Evolutionary conservation across 2,113 vertebrate species (phyloP).

Genomic region (Dunckerocampus dactyliophorus): DNA sequence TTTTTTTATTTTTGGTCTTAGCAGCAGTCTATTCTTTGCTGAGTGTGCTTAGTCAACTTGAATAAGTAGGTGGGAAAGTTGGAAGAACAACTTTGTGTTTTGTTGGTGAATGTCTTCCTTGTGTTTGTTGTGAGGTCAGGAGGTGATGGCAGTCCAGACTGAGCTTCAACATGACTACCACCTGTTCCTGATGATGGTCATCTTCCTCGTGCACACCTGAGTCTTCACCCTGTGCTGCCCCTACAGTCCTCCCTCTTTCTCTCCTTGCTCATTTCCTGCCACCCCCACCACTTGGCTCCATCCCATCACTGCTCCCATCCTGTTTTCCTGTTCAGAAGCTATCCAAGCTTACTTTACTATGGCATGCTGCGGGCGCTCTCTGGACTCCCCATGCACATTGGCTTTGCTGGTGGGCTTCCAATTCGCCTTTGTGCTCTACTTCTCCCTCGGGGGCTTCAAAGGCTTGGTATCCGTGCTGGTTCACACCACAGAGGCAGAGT

Average conservation of each 20-base stretch:
- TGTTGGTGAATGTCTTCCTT: not conserved
- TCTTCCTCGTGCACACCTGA: slow-evolving; percentile 30
- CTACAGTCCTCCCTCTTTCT: slow-evolving; percentile 35
- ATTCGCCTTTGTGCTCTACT: slow-evolving; percentile 92
- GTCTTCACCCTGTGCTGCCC: slow-evolving; percentile 15
- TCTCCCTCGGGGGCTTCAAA: slow-evolving; percentile 88
- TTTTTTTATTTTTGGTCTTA: too few relatives aligned
- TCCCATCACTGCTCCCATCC: slow-evolving; percentile 12
- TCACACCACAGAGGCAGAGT: slow-evolving; percentile 75
- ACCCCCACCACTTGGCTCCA: slow-evolving; percentile 2
- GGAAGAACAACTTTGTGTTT: too few relatives aligned
- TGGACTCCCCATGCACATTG: slow-evolving; percentile 84
- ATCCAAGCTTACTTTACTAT: slow-evolving; percentile 37
- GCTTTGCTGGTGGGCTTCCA: slow-evolving; percentile 89
- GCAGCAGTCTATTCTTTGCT: too few relatives aligned
- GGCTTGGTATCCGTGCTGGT: slow-evolving; percentile 85
- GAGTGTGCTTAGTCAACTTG: too few relatives aligned
- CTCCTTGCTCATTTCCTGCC: slow-evolving; percentile 21
- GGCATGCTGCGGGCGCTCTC: slow-evolving; percentile 69
- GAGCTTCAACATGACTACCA: slow-evolving; percentile 37
- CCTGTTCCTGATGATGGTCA: slow-evolving; percentile 45
- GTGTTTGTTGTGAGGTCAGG: slow-evolving; percentile 26
- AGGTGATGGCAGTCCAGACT: slow-evolving; percentile 54
- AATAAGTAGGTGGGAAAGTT: too few relatives aligned
- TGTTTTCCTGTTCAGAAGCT: slow-evolving; percentile 6